phyloP scores from a whole-genome alignment of 2,797 vertebrate genomes.

The Acomys russatus region DNA sequence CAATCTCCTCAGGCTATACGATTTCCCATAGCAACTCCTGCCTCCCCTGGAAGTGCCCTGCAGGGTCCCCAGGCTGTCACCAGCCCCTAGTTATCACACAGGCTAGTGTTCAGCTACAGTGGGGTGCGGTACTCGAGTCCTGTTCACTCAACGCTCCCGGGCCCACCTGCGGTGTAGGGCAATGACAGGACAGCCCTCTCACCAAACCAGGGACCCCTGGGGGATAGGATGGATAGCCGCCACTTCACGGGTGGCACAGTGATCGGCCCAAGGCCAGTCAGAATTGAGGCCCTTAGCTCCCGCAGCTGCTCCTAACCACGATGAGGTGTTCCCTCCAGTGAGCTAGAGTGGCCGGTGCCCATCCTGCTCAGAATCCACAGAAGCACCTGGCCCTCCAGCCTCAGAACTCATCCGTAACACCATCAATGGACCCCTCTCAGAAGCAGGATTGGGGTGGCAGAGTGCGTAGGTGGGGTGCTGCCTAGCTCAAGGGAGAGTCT shows the following conservation, averaged over 20 bases:
- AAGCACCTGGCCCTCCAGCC: not conserved
- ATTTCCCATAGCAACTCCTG: not conserved
- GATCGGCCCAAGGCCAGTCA: not conserved
- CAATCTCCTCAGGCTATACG: not conserved
- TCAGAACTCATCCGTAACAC: not conserved
- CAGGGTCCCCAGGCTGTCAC: not conserved
- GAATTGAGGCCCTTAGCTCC: not conserved
- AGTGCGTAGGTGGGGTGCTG: rapidly evolving
- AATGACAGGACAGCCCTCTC: not conserved
- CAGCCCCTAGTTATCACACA: not conserved
- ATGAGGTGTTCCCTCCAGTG: not conserved
- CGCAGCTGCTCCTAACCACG: not conserved
- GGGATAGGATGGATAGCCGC: not conserved
- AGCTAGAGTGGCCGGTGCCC: not conserved
- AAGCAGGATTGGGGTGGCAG: not conserved
- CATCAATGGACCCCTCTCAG: not conserved
- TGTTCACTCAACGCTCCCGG: not conserved
- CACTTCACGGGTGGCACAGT: not conserved
- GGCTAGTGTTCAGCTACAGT: not conserved
- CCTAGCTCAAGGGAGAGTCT: not conserved
- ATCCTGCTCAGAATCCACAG: not conserved
- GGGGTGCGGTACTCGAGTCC: not conserved
- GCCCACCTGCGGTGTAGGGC: not conserved
- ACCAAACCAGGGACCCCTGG: not conserved
- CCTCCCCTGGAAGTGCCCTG: not conserved